These are phyloP conservation scores for Cyclopterus lumpus DNA, from an alignment of 2,797 vertebrate species.

Conservation along the genomic window DNA sequence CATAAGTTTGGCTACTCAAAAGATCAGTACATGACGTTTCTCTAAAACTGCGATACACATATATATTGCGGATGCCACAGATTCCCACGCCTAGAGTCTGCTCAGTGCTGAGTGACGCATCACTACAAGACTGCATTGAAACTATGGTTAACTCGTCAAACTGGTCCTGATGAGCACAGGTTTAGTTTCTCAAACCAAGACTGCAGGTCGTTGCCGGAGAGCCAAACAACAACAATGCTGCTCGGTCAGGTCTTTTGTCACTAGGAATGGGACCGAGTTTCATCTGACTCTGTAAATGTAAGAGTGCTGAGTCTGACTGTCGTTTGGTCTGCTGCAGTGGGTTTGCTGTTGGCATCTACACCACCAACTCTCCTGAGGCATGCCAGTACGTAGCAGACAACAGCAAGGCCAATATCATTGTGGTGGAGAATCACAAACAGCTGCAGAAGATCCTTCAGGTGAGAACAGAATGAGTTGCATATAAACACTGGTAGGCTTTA, in stretches of 20 bases:
- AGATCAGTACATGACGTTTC: neutral
- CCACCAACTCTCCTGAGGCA: conserved; percentile 92
- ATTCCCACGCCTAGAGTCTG: conserved; percentile 3
- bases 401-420: conserved; percentile 88
- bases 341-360: conserved; percentile 94
- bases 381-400: conserved; percentile 91
- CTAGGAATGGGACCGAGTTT: neutral
- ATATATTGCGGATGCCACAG: neutral
- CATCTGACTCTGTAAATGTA: neutral
- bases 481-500: neutral
- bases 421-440: conserved; percentile 95
- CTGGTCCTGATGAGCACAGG: conserved; percentile 18
- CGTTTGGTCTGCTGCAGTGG: conserved; percentile 80
- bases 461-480: conserved; percentile 40
- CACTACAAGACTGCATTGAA: conserved; percentile 16
- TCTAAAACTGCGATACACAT: neutral
- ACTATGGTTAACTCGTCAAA: conserved; percentile 12
- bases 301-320: neutral
- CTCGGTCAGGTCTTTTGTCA: neutral
- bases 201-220: neutral
- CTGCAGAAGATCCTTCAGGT: conserved; percentile 96
- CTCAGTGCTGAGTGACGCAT: conserved; percentile 3
- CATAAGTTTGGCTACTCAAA: neutral
- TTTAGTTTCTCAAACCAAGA: too few relatives aligned
- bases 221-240: neutral